A percentile compares a stretch with the other conserved stretches of the same genome.
Evolutionary conservation across 1,140 invertebrate genomes (phyloP).

Genomic region (Dreissena rostriformis): DNA sequence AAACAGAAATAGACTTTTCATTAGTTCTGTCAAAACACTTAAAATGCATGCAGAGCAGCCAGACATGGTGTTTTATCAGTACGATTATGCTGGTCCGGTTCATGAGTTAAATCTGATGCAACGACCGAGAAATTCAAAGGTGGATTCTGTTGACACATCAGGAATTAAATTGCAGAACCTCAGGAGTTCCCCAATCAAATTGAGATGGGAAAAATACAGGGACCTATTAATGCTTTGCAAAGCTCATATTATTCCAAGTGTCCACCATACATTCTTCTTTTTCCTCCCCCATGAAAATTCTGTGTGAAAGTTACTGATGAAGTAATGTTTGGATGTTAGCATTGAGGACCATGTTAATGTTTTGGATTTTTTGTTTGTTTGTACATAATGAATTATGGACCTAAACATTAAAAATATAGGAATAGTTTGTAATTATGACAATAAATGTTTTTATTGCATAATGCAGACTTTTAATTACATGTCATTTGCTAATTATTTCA

Average conservation of each 20-base stretch:
- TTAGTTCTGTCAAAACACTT: neutral
- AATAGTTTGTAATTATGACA: too few relatives aligned
- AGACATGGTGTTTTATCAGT: conserved; percentile 1
- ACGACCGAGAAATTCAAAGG: neutral
- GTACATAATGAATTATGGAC: neutral
- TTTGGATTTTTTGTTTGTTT: neutral
- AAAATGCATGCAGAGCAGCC: neutral
- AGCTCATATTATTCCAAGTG: conserved; percentile 1
- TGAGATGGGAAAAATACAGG: neutral
- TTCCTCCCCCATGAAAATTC: conserved; percentile 7
- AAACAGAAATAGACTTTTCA: neutral
- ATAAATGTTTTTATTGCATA: too few relatives aligned
- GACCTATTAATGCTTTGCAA: conserved; percentile 3
- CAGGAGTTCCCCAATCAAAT: neutral
- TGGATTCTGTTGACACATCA: too few relatives aligned
- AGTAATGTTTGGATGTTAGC: neutral
- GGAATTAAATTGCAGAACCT: neutral
- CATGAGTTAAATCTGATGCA: neutral
- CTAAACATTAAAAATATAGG: too few relatives aligned
- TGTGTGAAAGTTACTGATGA: neutral
- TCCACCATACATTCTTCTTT: conserved; percentile 8
- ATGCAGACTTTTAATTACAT: too few relatives aligned
- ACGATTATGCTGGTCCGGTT: neutral
- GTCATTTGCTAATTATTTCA: too few relatives aligned
- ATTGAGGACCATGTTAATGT: neutral